A percentile compares a stretch with the other conserved stretches of the same genome.
phyloP scores from a whole-genome alignment of 2,113 vertebrate species.

The Elanus axillaris region DNA sequence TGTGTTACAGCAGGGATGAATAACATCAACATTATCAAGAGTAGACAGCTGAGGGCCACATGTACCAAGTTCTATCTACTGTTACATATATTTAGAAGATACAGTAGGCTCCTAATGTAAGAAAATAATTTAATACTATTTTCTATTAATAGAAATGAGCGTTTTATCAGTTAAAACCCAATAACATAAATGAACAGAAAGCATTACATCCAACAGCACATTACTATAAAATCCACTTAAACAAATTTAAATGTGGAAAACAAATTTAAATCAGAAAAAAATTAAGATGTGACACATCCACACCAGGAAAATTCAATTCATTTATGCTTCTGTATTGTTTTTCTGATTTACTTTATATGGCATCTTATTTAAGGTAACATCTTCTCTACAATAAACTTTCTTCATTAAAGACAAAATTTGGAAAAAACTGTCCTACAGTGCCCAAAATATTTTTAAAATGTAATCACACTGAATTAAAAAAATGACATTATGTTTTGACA shows the following conservation, averaged over 20 bases:
- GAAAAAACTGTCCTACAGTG: not conserved
- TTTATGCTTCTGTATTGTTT: not conserved
- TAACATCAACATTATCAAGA: not conserved
- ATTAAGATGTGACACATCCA: not conserved
- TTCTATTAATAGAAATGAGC: not conserved
- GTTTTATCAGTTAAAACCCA: not conserved
- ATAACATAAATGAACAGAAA: not conserved
- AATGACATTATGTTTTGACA: not conserved
- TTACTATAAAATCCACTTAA: not conserved
- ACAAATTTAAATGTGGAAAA: not conserved
- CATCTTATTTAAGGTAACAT: not conserved
- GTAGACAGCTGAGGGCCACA: not conserved
- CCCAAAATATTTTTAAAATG: not conserved
- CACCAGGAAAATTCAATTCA: not conserved
- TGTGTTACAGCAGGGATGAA: not conserved
- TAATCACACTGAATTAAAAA: not conserved
- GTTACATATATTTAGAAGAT: not conserved
- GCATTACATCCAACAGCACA: not conserved
- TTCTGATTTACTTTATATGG: not conserved
- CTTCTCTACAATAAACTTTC: not conserved
- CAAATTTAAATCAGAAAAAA: not conserved
- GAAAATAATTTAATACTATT: not conserved
- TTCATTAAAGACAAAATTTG: not conserved
- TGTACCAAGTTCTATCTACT: not conserved
- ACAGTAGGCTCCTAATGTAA: not conserved